Percentiles rank a stretch among this genome's conserved stretches.
Evolutionary conservation across 2,888 invertebrate genomes (phyloP).

Genomic region (Thera britannica): DNA sequence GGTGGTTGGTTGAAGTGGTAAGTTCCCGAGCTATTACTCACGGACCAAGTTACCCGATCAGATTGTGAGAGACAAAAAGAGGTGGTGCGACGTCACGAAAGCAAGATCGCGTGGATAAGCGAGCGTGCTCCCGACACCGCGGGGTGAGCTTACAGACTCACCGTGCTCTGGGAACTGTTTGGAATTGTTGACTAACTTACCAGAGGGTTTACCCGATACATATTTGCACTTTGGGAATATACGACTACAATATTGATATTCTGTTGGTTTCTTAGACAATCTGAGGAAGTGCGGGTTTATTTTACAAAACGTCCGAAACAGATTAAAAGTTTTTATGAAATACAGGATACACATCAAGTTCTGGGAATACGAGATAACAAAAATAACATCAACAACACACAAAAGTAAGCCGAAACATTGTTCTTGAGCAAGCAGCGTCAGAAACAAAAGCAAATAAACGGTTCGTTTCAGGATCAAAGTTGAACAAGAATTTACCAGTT

Average conservation of each 20-base stretch:
- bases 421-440: constrained; percentile 26
- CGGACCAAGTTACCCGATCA: constrained; percentile 66
- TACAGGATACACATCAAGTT: not conserved
- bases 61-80: constrained; percentile 68
- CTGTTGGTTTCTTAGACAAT: constrained; percentile 2
- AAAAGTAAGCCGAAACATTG: constrained; percentile 28
- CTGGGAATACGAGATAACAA: constrained; percentile 2
- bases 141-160: constrained; percentile 51
- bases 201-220: constrained; percentile 27
- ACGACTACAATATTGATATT: constrained; percentile 10
- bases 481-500: constrained; percentile 34
- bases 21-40: constrained; percentile 69
- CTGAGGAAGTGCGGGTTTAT: not conserved
- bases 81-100: constrained; percentile 60
- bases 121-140: constrained; percentile 57
- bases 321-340: not conserved
- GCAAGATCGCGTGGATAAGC: constrained; percentile 68
- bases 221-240: constrained; percentile 28
- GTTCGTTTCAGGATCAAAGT: constrained; percentile 32
- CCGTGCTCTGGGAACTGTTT: constrained; percentile 36
- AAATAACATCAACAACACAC: constrained; percentile 15
- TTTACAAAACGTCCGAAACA: not conserved
- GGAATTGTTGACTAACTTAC: constrained; percentile 28
- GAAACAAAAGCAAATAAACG: constrained; percentile 30
- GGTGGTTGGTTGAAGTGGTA: constrained; percentile 58